phyloP scores from a whole-genome alignment of 2,888 invertebrate genomes.

The Cosmia pyralina region DNA sequence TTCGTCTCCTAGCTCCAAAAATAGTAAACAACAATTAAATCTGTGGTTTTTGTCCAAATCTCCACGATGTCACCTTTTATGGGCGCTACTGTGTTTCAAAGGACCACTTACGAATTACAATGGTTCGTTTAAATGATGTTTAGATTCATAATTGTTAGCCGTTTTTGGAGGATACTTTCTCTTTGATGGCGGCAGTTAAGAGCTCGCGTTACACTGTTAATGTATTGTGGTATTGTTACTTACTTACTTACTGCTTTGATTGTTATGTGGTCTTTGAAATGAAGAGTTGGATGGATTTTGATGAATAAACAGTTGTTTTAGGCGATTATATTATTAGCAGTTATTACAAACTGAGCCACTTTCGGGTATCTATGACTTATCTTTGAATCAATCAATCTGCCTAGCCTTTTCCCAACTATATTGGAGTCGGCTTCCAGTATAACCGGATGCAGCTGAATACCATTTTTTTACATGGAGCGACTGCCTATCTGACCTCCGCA shows the following conservation, averaged over 20 bases:
- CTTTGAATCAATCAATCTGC: too few relatives aligned
- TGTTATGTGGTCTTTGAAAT: conserved; percentile 37
- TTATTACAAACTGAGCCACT: neutral
- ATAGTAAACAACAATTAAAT: conserved; percentile 66
- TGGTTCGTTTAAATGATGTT: conserved; percentile 54
- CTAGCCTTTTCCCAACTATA: too few relatives aligned
- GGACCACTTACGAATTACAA: conserved; percentile 70
- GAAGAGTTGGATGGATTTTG: conserved; percentile 9
- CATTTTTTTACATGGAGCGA: too few relatives aligned
- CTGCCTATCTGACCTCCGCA: too few relatives aligned
- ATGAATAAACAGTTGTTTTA: conserved; percentile 5
- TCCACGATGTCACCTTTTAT: conserved; percentile 75
- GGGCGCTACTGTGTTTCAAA: conserved; percentile 73
- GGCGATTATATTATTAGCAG: neutral
- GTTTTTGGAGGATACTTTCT: conserved; percentile 61
- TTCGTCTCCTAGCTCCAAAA: conserved; percentile 66
- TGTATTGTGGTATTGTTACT: conserved; percentile 45
- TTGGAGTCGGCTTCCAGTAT: too few relatives aligned
- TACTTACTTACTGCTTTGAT: conserved; percentile 56
- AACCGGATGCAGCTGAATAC: too few relatives aligned
- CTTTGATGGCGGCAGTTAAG: conserved; percentile 41
- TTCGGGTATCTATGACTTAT: neutral
- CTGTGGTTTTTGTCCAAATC: conserved; percentile 75
- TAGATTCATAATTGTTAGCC: conserved; percentile 68
- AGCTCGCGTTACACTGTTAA: conserved; percentile 50